Evolutionary conservation across 2,797 vertebrate species (phyloP).

Genomic region (Holocentrus rufus): DNA sequence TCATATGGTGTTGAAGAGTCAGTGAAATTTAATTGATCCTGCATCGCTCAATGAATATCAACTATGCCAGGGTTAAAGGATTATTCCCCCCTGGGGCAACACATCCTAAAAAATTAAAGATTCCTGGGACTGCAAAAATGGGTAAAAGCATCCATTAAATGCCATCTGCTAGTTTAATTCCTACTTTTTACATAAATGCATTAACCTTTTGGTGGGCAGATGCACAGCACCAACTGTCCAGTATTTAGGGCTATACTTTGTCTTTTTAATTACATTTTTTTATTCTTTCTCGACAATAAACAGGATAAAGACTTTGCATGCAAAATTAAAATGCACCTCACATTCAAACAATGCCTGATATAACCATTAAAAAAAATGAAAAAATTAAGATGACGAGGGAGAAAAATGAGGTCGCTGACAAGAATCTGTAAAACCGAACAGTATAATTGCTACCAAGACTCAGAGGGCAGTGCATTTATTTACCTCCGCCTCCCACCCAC

Average conservation of each 20-base stretch:
- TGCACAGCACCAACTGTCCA: not conserved
- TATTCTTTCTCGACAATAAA: constrained; percentile 8
- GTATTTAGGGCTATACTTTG: not conserved
- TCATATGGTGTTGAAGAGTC: not conserved
- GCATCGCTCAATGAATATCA: not conserved
- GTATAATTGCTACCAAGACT: constrained; percentile 5
- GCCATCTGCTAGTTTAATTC: not conserved
- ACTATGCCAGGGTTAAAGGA: not conserved
- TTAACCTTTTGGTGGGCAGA: not conserved
- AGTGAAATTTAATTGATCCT: not conserved
- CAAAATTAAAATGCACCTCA: not conserved
- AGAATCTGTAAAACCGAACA: constrained; percentile 28
- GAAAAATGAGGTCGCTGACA: constrained; percentile 8
- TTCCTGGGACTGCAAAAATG: not conserved
- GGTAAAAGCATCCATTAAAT: constrained; percentile 4
- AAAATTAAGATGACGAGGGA: constrained; percentile 1
- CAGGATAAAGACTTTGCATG: not conserved
- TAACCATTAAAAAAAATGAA: not conserved
- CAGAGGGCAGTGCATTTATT: constrained; percentile 41
- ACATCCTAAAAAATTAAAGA: not conserved
- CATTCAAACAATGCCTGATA: not conserved
- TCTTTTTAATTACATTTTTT: not conserved
- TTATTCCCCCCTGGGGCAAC: not conserved
- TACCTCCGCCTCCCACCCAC: constrained; percentile 57
- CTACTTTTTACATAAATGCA: not conserved